Percentiles rank a stretch among this genome's conserved stretches.
phyloP scores from a whole-genome alignment of 2,888 invertebrate species.

The Microplitis manilae region DNA sequence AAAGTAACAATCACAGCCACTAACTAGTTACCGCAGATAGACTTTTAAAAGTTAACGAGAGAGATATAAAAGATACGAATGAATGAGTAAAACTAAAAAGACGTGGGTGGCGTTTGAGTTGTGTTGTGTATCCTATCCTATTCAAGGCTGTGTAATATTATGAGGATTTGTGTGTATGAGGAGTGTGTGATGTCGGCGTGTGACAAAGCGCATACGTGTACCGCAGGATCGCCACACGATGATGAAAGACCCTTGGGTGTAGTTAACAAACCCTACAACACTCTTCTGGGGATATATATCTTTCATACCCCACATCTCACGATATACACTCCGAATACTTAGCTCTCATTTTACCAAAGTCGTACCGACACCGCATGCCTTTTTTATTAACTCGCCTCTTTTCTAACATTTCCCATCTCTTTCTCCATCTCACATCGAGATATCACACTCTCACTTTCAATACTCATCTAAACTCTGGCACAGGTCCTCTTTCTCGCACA shows the following conservation, averaged over 20 bases:
- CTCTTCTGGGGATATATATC: slow-evolving; percentile 43
- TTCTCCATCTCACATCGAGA: slow-evolving; percentile 34
- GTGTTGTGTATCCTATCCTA: slow-evolving; percentile 22
- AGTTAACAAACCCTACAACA: slow-evolving; percentile 58
- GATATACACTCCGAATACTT: slow-evolving; percentile 40
- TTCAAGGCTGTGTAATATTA: neutral
- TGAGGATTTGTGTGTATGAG: neutral
- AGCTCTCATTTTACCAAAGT: slow-evolving; percentile 67
- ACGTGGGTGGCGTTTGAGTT: slow-evolving; percentile 47
- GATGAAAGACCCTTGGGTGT: slow-evolving; percentile 45
- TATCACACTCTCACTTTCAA: slow-evolving; percentile 10
- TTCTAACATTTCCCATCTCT: slow-evolving; percentile 32
- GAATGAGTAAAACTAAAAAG: slow-evolving; percentile 30
- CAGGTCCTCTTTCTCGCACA: too few species aligned
- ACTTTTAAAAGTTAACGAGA: neutral
- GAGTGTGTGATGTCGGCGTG: slow-evolving; percentile 22
- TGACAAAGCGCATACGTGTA: slow-evolving; percentile 28
- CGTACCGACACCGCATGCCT: slow-evolving; percentile 51
- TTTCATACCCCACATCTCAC: neutral
- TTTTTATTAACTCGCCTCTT: slow-evolving; percentile 29
- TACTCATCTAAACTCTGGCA: neutral
- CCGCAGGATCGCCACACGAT: slow-evolving; percentile 27
- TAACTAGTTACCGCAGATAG: neutral
- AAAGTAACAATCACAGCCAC: slow-evolving; percentile 34
- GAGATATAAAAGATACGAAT: slow-evolving; percentile 16